phyloP scores from a whole-genome alignment of 1,140 invertebrate species.

The Eupeodes corollae region DNA sequence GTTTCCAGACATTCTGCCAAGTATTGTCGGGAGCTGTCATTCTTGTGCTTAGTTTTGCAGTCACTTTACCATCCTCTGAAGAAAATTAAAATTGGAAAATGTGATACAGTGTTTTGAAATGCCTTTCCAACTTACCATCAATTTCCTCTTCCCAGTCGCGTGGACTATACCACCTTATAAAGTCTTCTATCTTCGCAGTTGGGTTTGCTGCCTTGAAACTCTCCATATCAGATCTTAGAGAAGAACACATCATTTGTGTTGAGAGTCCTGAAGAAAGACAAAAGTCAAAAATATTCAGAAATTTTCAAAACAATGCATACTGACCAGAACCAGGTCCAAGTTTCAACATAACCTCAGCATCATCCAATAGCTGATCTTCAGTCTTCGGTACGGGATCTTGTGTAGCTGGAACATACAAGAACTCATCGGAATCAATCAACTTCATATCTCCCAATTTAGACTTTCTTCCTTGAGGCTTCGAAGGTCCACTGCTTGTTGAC shows the following conservation, averaged over 20 bases:
- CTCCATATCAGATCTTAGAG: constrained; percentile 94
- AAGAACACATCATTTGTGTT: constrained; percentile 89
- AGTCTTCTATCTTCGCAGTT: constrained; percentile 80
- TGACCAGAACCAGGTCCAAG: constrained; percentile 74
- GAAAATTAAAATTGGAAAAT: constrained; percentile 1
- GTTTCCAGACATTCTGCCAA: constrained; percentile 82
- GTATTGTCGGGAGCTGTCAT: constrained; percentile 93
- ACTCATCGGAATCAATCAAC: constrained; percentile 55
- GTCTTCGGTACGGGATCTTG: constrained; percentile 94
- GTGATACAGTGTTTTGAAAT: neutral
- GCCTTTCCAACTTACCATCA: constrained; percentile 36
- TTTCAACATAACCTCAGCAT: constrained; percentile 78
- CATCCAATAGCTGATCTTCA: constrained; percentile 90
- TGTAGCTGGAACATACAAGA: constrained; percentile 77
- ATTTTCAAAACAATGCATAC: no score
- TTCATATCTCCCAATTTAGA: constrained; percentile 54
- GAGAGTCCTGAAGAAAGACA: constrained; percentile 48
- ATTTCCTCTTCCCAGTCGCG: constrained; percentile 77
- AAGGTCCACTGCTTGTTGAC: constrained; percentile 42
- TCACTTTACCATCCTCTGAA: constrained; percentile 20
- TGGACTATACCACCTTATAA: constrained; percentile 96
- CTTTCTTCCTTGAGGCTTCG: constrained; percentile 58
- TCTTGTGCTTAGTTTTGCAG: constrained; percentile 70
- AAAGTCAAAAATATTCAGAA: neutral
- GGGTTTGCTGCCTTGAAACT: constrained; percentile 98